These are phyloP conservation scores for Heterodera filipjevi DNA, from an alignment of 2,888 invertebrate genomes.

Conservation along the genomic window DNA sequence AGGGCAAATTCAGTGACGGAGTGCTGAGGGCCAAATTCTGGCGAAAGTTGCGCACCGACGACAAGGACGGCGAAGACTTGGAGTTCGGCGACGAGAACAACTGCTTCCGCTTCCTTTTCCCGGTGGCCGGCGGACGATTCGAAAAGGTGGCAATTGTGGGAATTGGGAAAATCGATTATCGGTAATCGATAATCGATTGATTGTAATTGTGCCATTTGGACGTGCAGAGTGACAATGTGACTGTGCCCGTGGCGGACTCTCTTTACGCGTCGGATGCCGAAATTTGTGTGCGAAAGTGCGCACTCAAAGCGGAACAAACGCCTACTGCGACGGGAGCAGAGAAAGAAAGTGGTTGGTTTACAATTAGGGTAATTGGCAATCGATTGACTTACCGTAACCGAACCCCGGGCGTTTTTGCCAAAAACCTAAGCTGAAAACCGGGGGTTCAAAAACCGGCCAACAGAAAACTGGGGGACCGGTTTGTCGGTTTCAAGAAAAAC, in stretches of 20 bases:
- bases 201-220: background rate
- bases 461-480: too few species aligned
- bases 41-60: slow-evolving; percentile 56
- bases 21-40: slow-evolving; percentile 61
- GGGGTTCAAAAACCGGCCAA: too few species aligned
- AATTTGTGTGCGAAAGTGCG: slow-evolving; percentile 49
- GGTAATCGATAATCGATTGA: too few species aligned
- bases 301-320: background rate
- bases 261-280: slow-evolving; percentile 48
- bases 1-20: slow-evolving; percentile 48
- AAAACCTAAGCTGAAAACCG: too few species aligned
- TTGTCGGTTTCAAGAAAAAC: too few species aligned
- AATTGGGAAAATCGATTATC: background rate
- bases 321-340: background rate
- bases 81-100: slow-evolving; percentile 44
- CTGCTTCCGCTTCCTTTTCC: slow-evolving; percentile 63
- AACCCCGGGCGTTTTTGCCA: too few species aligned
- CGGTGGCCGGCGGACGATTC: slow-evolving; percentile 58
- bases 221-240: slow-evolving; percentile 47
- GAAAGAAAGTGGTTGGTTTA: background rate
- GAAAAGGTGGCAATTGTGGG: slow-evolving; percentile 38
- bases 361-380: background rate
- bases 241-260: slow-evolving; percentile 55
- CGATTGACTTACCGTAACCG: too few species aligned
- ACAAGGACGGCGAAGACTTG: slow-evolving; percentile 48